These are phyloP conservation scores for Pemphigus obesinymphae DNA, from an alignment of 1,140 invertebrate genomes.

Conservation along the genomic window DNA sequence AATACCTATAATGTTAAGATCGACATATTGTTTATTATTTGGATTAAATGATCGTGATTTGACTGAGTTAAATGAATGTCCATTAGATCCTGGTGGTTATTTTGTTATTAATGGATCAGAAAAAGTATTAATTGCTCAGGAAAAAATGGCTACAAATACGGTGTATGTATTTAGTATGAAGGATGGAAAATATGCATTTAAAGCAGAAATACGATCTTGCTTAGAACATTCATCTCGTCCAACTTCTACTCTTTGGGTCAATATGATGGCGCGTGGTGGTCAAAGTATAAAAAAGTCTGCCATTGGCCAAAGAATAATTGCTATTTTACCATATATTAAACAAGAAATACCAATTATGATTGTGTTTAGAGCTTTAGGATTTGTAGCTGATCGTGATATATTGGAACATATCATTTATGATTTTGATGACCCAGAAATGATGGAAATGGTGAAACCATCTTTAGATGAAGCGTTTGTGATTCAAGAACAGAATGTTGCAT, in stretches of 20 bases:
- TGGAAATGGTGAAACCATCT: conserved; percentile 99
- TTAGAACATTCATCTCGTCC: conserved; percentile 88
- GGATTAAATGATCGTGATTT: conserved; percentile 95
- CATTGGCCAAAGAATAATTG: conserved; percentile 96
- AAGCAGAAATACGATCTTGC: conserved; percentile 94
- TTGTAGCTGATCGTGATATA: conserved; percentile 98
- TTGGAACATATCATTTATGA: conserved; percentile 99
- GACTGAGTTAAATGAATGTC: conserved; percentile 97
- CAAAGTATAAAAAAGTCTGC: conserved; percentile 91
- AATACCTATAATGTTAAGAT: conserved; percentile 98
- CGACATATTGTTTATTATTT: conserved; percentile 90
- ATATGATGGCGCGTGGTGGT: conserved; percentile 97
- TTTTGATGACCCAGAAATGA: conserved; percentile 99
- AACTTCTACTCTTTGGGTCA: conserved; percentile 96
- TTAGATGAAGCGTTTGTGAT: conserved; percentile 99
- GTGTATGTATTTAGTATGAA: conserved; percentile 99
- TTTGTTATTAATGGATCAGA: conserved; percentile 96
- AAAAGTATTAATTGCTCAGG: conserved; percentile 95
- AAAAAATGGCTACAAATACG: conserved; percentile 99
- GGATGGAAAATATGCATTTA: conserved; percentile 95
- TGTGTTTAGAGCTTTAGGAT: conserved; percentile 92
- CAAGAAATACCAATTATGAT: conserved; percentile 99
- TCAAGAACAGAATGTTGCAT: conserved; percentile 96
- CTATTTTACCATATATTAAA: conserved; percentile 96
- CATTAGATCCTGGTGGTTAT: conserved; percentile 94